These are phyloP conservation scores for Danio kyathit DNA, from an alignment of 2,797 vertebrate species.

Conservation along the genomic window DNA sequence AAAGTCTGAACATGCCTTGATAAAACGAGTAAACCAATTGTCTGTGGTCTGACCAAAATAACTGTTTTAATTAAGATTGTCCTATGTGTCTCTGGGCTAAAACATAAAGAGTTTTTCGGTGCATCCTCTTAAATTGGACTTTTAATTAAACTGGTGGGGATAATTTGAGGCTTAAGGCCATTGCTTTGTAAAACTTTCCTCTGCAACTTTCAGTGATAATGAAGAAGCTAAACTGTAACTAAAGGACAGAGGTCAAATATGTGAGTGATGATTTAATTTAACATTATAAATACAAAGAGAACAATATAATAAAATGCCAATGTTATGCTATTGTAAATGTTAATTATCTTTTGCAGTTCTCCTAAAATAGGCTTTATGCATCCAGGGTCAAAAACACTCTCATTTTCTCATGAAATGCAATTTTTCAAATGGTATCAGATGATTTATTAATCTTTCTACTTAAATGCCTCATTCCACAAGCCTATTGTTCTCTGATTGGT, in stretches of 20 bases:
- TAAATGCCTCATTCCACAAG: no score
- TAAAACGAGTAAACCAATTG: neutral
- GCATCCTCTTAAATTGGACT: constrained; percentile 27
- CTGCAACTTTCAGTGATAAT: constrained; percentile 33
- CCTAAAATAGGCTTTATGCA: no score
- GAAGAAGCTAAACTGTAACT: constrained; percentile 23
- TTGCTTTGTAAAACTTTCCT: constrained; percentile 23
- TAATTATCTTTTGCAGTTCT: no score
- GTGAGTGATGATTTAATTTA: neutral
- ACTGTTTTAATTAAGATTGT: constrained; percentile 11
- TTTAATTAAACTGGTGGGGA: constrained; percentile 49
- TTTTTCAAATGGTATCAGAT: no score
- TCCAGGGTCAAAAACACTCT: no score
- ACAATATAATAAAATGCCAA: neutral
- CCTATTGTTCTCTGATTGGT: no score
- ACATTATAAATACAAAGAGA: neutral
- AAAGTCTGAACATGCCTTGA: neutral
- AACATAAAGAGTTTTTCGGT: neutral
- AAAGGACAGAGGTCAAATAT: constrained; percentile 28
- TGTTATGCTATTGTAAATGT: no score
- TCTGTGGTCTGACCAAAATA: constrained; percentile 10
- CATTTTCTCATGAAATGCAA: no score
- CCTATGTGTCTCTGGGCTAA: constrained; percentile 18
- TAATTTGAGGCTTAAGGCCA: constrained; percentile 24
- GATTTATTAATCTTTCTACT: no score